phyloP scores from a whole-genome alignment of 2,113 vertebrate species.

The Oriolus oriolus region DNA sequence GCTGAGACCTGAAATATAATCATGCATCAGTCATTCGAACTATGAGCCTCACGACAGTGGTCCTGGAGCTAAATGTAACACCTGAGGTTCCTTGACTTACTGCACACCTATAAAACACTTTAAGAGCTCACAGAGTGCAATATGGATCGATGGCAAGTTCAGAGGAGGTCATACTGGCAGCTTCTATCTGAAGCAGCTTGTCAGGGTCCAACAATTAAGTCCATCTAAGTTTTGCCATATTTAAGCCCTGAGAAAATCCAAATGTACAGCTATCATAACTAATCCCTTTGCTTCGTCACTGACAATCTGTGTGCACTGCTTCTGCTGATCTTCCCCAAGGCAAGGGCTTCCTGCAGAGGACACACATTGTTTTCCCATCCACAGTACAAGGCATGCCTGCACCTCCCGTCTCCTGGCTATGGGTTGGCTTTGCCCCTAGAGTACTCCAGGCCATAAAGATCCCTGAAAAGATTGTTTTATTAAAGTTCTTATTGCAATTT shows the following conservation, averaged over 20 bases:
- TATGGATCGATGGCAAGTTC: not conserved
- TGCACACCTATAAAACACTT: not conserved
- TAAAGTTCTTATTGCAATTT: not conserved
- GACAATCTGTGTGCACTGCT: not conserved
- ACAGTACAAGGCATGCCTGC: not conserved
- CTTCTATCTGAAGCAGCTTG: not conserved
- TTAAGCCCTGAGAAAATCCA: not conserved
- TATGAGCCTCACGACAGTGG: not conserved
- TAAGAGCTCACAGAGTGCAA: not conserved
- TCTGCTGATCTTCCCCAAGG: not conserved
- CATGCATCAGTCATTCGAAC: not conserved
- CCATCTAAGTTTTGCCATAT: not conserved
- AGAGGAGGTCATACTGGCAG: not conserved
- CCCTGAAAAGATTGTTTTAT: not conserved
- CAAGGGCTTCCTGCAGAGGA: not conserved
- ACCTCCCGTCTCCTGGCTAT: not conserved
- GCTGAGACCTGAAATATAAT: not conserved
- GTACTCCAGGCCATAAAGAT: not conserved
- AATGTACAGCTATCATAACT: not conserved
- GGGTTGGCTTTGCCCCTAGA: not conserved
- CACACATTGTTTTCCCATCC: not conserved
- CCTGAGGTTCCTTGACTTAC: not conserved
- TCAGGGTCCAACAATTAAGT: not conserved
- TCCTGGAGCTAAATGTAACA: not conserved
- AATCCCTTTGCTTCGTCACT: not conserved